Evolutionary conservation across 1,140 invertebrate genomes (phyloP), one percentile per base, ranked within the genome.

Genomic region (Armadillidium nasatum): DNA sequence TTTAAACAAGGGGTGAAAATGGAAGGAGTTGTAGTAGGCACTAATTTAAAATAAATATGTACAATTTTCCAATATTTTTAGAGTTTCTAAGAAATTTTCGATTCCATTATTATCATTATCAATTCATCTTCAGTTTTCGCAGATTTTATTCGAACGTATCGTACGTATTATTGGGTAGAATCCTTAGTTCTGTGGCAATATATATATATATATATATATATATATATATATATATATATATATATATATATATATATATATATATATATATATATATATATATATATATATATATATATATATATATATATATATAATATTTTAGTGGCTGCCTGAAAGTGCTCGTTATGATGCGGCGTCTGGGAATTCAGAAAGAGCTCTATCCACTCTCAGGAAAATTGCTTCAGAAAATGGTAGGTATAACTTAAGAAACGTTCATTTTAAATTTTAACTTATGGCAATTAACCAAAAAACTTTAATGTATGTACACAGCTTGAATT

Each of bases 301-400:
- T 33, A 33, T 33, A 33, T 33, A 33, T 33, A 33, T 33, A 33
- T 33, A 33, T 33, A 33, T 33, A 33, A 3, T 3, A 60, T 60
- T 87, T 75, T 84, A 96, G 94, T 96, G 94, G 94, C 85, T 97
- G 70, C 95, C 95, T 67, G 95, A 97, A 86, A 97, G 94, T 83
- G 93, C 94, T 7, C 87, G 94, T 70, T 98, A 89, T 86, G 90
- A 95, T 82, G 92, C 96, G 33, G 90, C 93, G 4, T 89, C 89
- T 82, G 95, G 95, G 7, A 89, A 93, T 82, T 89, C 89, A 43
- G 94, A 97, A 60, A 92, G 92, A 86, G 95, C 96, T 9, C 84
- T 95, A 66, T 88, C 88, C 71, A 96, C 93, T 11, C 85, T 98
- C 46, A 89, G 94, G 86, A 87, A 90, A 85, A 91, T 94, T 67